Evolutionary conservation across 1,140 invertebrate species (phyloP), one percentile per base, ranked within the genome.

Genomic region (Agrypnia vestita): DNA sequence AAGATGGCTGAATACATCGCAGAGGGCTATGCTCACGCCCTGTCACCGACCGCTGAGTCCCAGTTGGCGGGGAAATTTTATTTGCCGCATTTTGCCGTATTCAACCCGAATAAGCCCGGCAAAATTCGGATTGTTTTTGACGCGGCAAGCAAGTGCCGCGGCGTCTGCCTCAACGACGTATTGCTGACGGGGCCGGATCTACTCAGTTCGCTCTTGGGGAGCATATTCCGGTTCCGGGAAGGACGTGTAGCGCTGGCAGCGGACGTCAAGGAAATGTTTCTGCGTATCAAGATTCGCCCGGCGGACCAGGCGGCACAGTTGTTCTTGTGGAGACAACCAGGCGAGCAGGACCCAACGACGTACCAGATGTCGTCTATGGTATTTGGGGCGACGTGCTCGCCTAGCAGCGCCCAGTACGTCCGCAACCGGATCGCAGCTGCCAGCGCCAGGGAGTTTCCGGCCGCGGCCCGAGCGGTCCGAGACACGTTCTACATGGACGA

Each of bases 81-180:
- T 62, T 77, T 86, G 47, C 84, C 85, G 17, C 84, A 85, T 49
- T 86, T 85, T 49, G 84, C 78, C 0, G 84, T 85, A 0, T 71
- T 19, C 9, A 82, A 84, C 61, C 25, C 62, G 1, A 84, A 84
- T 44, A 84, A 84, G 47, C 84, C n/a, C 84, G 0, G 79, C 49
- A 4, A 86, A 62, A 10, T 86, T 0, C 55, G 85, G 1, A 43
- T 86, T 7, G 85, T 85, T 7, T 85, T 85, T 56, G 85, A 86
- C 61, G 84, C 85, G 8, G 84, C 84, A 0, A 74, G 75, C 13
- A 83, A 80, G 46, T 76, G 47, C 1, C 6, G 71, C 0, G 84
- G 83, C 0, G 13, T 56, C 0, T 83, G 53, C 4, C 74, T 86
- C 0, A 85, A 86, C 69, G 84, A 84, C 56, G 80, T 79, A 10